Percentiles rank a stretch among this genome's conserved stretches.
Evolutionary conservation across 2,113 vertebrate species (phyloP).

Genomic region (Cricetomys ansorgei): DNA sequence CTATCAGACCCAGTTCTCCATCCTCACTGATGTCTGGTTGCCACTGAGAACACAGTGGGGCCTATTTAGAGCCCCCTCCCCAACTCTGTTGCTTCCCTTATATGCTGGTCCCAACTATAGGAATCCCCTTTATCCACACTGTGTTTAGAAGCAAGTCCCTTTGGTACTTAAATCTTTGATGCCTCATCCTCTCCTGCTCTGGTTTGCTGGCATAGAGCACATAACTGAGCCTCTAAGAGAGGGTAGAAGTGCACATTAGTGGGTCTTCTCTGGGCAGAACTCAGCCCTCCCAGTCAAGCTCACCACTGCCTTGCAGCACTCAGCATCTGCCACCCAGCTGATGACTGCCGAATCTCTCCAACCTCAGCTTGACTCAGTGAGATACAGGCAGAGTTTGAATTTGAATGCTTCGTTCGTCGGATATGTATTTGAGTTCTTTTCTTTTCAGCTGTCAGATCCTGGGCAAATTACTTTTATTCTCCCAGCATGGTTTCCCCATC

Average conservation of each 20-base stretch:
- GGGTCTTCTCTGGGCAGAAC: background rate
- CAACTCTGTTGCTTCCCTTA: background rate
- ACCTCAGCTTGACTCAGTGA: background rate
- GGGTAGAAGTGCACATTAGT: no score
- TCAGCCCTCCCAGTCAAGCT: background rate
- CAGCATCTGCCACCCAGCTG: background rate
- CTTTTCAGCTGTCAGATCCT: background rate
- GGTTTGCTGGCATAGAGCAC: background rate
- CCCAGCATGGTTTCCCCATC: background rate
- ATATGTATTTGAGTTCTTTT: background rate
- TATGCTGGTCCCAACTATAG: background rate
- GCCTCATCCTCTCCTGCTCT: background rate
- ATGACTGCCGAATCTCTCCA: background rate
- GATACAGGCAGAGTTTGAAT: background rate
- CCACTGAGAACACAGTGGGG: background rate
- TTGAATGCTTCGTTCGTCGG: background rate
- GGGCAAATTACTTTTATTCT: background rate
- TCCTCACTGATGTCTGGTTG: background rate
- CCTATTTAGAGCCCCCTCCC: background rate
- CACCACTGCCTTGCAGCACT: fast-evolving
- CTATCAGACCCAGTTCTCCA: background rate
- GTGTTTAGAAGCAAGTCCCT: background rate
- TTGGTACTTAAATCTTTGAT: background rate
- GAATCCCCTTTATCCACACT: background rate
- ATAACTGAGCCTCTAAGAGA: background rate